A percentile compares a stretch with the other conserved stretches of the same genome.
These are phyloP conservation scores for Chrysotoxum bicinctum DNA, from an alignment of 2,888 invertebrate genomes.

Conservation along the genomic window DNA sequence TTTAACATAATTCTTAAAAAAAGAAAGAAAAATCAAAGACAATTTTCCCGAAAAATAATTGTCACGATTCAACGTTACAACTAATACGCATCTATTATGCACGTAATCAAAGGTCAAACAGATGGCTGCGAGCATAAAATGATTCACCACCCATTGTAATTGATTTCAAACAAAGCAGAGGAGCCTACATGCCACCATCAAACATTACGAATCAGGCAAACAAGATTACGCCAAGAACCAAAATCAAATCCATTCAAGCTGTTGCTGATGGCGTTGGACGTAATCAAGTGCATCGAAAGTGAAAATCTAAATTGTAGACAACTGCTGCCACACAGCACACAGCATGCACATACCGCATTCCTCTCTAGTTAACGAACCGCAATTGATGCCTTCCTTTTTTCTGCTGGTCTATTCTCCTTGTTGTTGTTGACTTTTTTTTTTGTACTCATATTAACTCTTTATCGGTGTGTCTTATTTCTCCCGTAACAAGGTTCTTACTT, in stretches of 20 bases:
- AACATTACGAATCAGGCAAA: background rate
- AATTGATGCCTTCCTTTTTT: constrained; percentile 50
- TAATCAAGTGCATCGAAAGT: constrained; percentile 72
- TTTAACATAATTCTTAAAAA: background rate
- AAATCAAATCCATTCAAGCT: constrained; percentile 48
- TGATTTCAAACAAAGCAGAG: constrained; percentile 37
- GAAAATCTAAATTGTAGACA: constrained; percentile 65
- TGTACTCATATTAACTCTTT: background rate
- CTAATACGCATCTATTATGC: constrained; percentile 9
- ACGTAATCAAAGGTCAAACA: constrained; percentile 30
- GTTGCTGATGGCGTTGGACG: constrained; percentile 29
- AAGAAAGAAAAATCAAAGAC: background rate
- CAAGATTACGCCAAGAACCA: constrained; percentile 7
- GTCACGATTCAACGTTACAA: constrained; percentile 34
- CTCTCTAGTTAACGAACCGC: constrained; percentile 65
- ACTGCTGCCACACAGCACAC: constrained; percentile 36
- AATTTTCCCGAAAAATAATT: constrained; percentile 21
- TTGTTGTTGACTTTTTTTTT: background rate
- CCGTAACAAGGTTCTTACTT: constrained; percentile 34
- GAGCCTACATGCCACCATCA: background rate
- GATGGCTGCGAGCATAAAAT: constrained; percentile 40
- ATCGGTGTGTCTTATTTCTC: constrained; percentile 28
- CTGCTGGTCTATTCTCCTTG: constrained; percentile 11
- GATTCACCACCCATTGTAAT: constrained; percentile 50
- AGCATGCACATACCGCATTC: constrained; percentile 47